Percentiles rank a stretch among this genome's conserved stretches.
phyloP scores from a whole-genome alignment of 2,888 invertebrate genomes.

The Drosophila atripex region DNA sequence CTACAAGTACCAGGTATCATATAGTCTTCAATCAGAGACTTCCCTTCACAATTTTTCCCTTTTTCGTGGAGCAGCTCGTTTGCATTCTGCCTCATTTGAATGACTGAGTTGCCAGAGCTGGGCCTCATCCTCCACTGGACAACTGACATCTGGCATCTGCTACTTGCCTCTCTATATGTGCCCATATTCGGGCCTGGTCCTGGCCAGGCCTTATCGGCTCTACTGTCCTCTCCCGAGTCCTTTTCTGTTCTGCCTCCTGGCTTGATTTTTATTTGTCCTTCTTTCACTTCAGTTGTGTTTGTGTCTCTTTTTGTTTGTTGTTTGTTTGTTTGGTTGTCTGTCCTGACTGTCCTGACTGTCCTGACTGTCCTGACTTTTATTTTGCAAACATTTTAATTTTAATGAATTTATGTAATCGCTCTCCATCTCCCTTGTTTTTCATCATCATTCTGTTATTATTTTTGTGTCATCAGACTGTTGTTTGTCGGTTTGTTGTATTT shows the following conservation, averaged over 20 bases:
- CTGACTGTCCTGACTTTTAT: constrained; percentile 57
- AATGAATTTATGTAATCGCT: constrained; percentile 67
- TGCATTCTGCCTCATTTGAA: constrained; percentile 43
- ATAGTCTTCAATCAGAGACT: too few relatives aligned
- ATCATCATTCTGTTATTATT: too few relatives aligned
- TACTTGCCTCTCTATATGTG: constrained; percentile 12
- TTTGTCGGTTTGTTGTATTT: constrained; percentile 30
- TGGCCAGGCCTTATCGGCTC: background rate
- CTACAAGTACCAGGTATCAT: too few relatives aligned
- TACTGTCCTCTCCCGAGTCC: too few relatives aligned
- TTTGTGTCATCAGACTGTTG: background rate
- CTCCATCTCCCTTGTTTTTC: constrained; percentile 1
- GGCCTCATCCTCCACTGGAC: constrained; percentile 18
- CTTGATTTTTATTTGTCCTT: background rate
- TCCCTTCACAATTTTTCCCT: too few relatives aligned
- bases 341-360: constrained; percentile 47
- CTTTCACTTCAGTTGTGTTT: background rate
- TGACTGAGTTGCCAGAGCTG: constrained; percentile 33
- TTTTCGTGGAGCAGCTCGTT: too few relatives aligned
- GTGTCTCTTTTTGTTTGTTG: background rate
- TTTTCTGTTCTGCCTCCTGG: constrained; percentile 3
- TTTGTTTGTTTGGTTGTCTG: constrained; percentile 23
- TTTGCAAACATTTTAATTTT: constrained; percentile 62
- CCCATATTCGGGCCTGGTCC: background rate
- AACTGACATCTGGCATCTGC: constrained; percentile 63